Evolutionary conservation across 2,888 invertebrate genomes (phyloP).

Genomic region (Dione juno): DNA sequence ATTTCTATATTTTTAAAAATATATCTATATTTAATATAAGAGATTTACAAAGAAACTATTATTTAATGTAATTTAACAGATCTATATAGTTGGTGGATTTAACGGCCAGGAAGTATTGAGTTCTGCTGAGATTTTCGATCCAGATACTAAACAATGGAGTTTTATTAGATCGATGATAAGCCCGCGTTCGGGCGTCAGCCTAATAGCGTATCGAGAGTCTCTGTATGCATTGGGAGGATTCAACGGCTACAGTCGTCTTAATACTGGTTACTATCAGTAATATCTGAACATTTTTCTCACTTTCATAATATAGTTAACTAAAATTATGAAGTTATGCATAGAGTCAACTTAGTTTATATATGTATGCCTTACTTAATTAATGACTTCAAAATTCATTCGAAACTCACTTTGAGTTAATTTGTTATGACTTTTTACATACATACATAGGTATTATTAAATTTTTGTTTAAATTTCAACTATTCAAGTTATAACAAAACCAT

Average conservation of each 20-base stretch:
- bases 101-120: slow-evolving; percentile 90
- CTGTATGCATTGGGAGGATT: slow-evolving; percentile 92
- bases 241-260: slow-evolving; percentile 88
- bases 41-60: not conserved
- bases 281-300: no score
- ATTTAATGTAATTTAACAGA: slow-evolving; percentile 61
- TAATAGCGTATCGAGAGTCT: slow-evolving; percentile 86
- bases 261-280: slow-evolving; percentile 77
- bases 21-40: not conserved
- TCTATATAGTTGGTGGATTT: slow-evolving; percentile 92
- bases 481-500: not conserved
- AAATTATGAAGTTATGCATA: no score
- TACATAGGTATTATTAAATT: no score
- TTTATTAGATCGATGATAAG: slow-evolving; percentile 87
- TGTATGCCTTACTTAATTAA: no score
- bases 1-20: no score
- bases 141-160: slow-evolving; percentile 88
- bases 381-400: no score
- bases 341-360: no score
- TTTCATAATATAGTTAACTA: no score
- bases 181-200: slow-evolving; percentile 89
- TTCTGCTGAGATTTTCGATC: slow-evolving; percentile 89
- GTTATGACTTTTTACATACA: no score
- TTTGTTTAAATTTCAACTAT: no score
- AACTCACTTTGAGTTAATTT: no score